phyloP scores from a whole-genome alignment of 2,113 vertebrate species.

The Nansenia antarctica region DNA sequence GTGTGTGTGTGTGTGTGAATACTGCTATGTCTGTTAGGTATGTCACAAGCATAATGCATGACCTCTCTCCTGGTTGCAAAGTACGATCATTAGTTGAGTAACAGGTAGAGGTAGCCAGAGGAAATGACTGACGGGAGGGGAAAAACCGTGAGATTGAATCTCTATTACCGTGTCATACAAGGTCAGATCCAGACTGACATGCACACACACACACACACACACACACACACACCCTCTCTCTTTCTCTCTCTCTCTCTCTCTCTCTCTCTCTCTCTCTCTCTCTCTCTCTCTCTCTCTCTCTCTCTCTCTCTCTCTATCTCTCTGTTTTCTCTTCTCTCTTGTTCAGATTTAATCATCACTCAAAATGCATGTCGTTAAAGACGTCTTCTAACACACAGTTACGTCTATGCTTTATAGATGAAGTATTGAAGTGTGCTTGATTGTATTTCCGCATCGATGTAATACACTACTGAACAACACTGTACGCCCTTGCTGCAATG shows the following conservation, averaged over 20 bases:
- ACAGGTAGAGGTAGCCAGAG: slow-evolving; percentile 50
- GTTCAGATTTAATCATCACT: slow-evolving; percentile 57
- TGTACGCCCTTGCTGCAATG: too few species aligned
- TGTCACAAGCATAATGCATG: too few species aligned
- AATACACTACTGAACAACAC: too few species aligned
- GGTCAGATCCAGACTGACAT: neutral
- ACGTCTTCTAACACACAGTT: slow-evolving; percentile 60
- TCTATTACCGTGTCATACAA: slow-evolving; percentile 27
- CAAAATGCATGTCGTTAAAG: slow-evolving; percentile 60
- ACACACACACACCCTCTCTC: neutral
- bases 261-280: slow-evolving; percentile 17
- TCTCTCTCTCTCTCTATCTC: neutral
- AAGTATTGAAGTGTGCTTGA: too few species aligned
- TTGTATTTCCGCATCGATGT: slow-evolving; percentile 45
- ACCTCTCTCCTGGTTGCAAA: slow-evolving; percentile 46
- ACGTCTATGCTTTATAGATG: slow-evolving; percentile 64
- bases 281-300: slow-evolving; percentile 20
- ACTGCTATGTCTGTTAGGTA: slow-evolving; percentile 28
- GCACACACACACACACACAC: neutral
- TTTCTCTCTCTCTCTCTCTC: neutral
- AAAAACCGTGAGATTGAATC: slow-evolving; percentile 66
- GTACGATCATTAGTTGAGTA: slow-evolving; percentile 47
- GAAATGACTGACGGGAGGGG: neutral
- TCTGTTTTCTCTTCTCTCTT: neutral
- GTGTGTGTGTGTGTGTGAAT: slow-evolving; percentile 38